Conservation (phyloP, 2,888 invertebrate genomes). For the Leucozona laternaria region DNA sequence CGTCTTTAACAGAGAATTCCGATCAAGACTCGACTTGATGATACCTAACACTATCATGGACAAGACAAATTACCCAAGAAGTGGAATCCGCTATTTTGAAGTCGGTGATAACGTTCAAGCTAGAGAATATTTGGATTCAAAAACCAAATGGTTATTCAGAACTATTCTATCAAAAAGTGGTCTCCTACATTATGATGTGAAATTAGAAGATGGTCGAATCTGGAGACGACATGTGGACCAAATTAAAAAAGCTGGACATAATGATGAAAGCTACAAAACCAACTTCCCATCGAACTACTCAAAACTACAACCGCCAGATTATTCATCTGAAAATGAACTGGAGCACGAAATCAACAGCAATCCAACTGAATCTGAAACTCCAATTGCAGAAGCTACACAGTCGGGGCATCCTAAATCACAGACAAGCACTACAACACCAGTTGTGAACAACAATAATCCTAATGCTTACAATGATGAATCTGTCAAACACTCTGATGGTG, state of each 20-base stretch:
- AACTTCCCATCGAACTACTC: no score
- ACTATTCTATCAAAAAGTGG: conserved; percentile 1
- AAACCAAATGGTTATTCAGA: not conserved
- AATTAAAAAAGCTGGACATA: no score
- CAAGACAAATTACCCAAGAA: not conserved
- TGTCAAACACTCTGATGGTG: not conserved
- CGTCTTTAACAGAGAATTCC: not conserved
- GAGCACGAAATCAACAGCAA: no score
- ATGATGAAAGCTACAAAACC: no score
- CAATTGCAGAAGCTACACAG: not conserved
- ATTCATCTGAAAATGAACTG: no score
- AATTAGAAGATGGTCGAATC: not conserved
- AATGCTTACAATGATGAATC: not conserved
- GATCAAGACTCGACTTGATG: not conserved
- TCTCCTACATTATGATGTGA: not conserved
- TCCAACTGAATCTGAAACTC: no score
- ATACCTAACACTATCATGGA: not conserved
- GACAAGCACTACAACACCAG: not conserved
- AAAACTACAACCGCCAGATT: no score
- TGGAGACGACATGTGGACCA: no score
- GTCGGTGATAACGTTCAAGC: not conserved
- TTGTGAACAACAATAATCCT: not conserved
- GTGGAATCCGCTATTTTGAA: not conserved
- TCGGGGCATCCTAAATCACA: not conserved
- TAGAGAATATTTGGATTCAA: not conserved